Conservation (phyloP, 2,797 vertebrate species). For the Sebastes minor region DNA sequence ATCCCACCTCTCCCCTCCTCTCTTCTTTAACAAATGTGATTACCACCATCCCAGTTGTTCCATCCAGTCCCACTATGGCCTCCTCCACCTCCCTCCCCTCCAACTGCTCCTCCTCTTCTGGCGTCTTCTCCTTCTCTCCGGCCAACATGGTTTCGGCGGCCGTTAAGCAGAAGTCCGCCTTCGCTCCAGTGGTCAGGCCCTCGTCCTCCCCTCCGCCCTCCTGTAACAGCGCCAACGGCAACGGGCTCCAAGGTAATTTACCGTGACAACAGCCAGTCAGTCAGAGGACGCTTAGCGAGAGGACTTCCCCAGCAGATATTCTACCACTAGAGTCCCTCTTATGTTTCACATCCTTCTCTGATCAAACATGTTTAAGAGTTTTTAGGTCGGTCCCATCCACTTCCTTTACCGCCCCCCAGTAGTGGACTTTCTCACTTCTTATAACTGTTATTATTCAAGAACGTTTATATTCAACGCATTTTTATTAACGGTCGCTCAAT, state of each 20-base stretch:
- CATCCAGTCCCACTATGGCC: slow-evolving; percentile 98
- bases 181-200: slow-evolving; percentile 96
- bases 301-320: background rate
- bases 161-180: slow-evolving; percentile 99
- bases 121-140: slow-evolving; percentile 98
- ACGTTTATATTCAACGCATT: no score
- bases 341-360: background rate
- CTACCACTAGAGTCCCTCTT: background rate
- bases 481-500: no score
- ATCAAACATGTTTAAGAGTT: background rate
- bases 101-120: slow-evolving; percentile 97
- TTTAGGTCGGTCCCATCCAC: background rate
- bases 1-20: background rate
- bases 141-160: slow-evolving; percentile 99
- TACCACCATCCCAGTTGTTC: slow-evolving; percentile 86
- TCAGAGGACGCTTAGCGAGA: background rate
- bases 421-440: no score
- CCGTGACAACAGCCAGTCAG: slow-evolving; percentile 12
- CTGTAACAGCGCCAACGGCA: slow-evolving; percentile 96
- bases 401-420: no score
- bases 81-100: slow-evolving; percentile 97
- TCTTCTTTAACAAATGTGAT: background rate
- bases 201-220: slow-evolving; percentile 96
- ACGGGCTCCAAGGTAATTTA: slow-evolving; percentile 95
- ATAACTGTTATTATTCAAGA: no score